Evolutionary conservation across 2,797 vertebrate species (phyloP).

Genomic region (Amblyraja radiata): DNA sequence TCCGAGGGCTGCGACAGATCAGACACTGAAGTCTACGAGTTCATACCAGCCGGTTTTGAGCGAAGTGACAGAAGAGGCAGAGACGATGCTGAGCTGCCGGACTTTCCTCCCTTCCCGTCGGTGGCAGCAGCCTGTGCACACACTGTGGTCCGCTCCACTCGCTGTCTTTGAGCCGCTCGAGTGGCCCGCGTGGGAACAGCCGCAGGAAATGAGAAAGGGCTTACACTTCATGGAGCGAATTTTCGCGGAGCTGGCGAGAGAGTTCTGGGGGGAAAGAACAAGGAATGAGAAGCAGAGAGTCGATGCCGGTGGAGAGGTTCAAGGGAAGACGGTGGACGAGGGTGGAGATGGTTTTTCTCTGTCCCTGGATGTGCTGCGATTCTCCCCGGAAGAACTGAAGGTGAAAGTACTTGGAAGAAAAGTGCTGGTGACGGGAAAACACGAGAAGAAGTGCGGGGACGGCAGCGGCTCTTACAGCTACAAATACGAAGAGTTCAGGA

Average conservation of each 20-base stretch:
- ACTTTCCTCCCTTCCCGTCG: not conserved
- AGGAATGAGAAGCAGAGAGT: not conserved
- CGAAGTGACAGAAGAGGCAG: not conserved
- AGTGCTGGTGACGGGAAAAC: conserved; percentile 57
- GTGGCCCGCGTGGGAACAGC: conserved; percentile 42
- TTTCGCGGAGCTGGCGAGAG: not conserved
- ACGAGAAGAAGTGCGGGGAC: conserved; percentile 58
- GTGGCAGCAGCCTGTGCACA: conserved; percentile 43
- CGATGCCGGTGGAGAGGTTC: not conserved
- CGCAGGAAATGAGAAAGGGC: conserved; percentile 36
- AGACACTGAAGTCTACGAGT: not conserved
- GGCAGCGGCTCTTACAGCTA: conserved; percentile 67
- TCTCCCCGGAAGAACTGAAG: conserved; percentile 61
- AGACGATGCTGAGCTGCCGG: not conserved
- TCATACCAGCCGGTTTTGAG: not conserved
- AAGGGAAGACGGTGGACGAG: conserved; percentile 33
- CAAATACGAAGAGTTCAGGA: conserved; percentile 67
- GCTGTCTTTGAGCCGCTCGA: conserved; percentile 44
- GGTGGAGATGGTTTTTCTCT: conserved; percentile 53
- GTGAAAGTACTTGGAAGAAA: conserved; percentile 54
- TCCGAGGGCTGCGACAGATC: not conserved
- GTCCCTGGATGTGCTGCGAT: conserved; percentile 62
- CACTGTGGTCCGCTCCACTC: conserved; percentile 46
- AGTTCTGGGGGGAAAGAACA: not conserved
- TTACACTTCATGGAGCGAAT: conserved; percentile 21